Conservation (phyloP, 2,888 invertebrate species). For the Mythimna albipuncta region DNA sequence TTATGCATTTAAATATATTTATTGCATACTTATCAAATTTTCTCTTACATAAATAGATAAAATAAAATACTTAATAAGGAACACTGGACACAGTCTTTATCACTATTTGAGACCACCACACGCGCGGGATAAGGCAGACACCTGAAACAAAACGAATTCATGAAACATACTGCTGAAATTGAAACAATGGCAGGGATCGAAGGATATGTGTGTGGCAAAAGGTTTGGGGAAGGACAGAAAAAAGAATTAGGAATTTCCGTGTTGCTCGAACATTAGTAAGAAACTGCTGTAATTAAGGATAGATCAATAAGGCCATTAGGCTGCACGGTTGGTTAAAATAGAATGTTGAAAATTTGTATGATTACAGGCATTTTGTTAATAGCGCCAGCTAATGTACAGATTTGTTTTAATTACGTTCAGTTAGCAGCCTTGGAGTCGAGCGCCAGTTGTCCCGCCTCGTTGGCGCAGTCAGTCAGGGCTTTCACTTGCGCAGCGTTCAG, state of each 20-base stretch:
- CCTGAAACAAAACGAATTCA: constrained; percentile 84
- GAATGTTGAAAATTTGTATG: constrained; percentile 44
- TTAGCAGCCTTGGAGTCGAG: constrained; percentile 87
- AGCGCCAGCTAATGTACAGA: constrained; percentile 52
- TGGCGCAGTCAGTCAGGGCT: constrained; percentile 88
- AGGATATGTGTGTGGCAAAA: constrained; percentile 37
- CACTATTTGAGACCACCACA: constrained; percentile 87
- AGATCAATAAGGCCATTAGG: constrained; percentile 53
- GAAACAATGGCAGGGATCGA: constrained; percentile 2
- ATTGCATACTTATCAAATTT: constrained; percentile 81
- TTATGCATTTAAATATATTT: constrained; percentile 81
- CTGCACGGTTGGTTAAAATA: constrained; percentile 48
- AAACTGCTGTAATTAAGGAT: constrained; percentile 54
- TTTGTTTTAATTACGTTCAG: constrained; percentile 80
- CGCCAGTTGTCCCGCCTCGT: constrained; percentile 87
- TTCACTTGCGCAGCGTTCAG: constrained; percentile 86
- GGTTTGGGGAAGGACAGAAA: constrained; percentile 46
- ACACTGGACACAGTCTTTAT: constrained; percentile 90
- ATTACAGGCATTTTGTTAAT: constrained; percentile 62
- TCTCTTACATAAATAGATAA: constrained; percentile 77
- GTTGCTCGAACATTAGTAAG: constrained; percentile 71
- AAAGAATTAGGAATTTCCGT: constrained; percentile 62
- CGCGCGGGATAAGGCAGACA: constrained; percentile 79
- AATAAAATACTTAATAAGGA: constrained; percentile 85
- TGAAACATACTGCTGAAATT: constrained; percentile 37